phyloP scores from a whole-genome alignment of 2,888 invertebrate species.

The Plagodis pulveraria region DNA sequence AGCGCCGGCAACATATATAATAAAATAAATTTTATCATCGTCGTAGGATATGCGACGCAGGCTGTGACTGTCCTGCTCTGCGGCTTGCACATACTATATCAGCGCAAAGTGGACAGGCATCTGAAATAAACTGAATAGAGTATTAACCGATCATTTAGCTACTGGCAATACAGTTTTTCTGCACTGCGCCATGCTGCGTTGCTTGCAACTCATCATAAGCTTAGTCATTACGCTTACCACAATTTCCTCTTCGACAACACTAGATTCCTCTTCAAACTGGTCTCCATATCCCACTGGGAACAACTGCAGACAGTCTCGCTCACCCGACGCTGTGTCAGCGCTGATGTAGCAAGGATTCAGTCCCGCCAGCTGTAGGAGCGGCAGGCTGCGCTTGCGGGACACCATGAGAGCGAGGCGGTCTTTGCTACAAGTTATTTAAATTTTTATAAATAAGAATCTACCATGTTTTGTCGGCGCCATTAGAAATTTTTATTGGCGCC shows the following conservation, averaged over 20 bases:
- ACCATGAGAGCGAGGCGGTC: conserved; percentile 77
- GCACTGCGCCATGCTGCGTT: not conserved
- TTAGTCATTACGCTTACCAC: conserved; percentile 23
- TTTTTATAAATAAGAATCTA: too few species aligned
- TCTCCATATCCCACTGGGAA: conserved; percentile 79
- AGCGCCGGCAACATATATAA: too few species aligned
- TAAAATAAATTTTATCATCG: too few species aligned
- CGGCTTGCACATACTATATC: too few species aligned
- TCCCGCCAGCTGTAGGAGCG: conserved; percentile 71
- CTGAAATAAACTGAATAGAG: too few species aligned
- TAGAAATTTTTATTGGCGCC: too few species aligned
- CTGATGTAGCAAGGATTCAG: conserved; percentile 74
- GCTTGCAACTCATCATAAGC: not conserved
- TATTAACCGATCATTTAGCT: too few species aligned
- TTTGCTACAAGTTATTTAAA: conserved; percentile 45
- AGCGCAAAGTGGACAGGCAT: too few species aligned
- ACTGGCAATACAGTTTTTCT: too few species aligned
- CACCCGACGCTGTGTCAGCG: conserved; percentile 61
- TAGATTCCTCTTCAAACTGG: conserved; percentile 63
- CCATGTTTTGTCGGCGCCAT: too few species aligned
- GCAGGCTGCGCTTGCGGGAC: conserved; percentile 70
- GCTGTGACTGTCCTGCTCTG: too few species aligned
- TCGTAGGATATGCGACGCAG: too few species aligned
- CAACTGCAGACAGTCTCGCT: conserved; percentile 67
- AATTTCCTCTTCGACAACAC: conserved; percentile 54